Percentiles rank a stretch among this genome's conserved stretches.
These are phyloP conservation scores for Argynnis bischoffii DNA, from an alignment of 2,888 invertebrate genomes.

Conservation along the genomic window DNA sequence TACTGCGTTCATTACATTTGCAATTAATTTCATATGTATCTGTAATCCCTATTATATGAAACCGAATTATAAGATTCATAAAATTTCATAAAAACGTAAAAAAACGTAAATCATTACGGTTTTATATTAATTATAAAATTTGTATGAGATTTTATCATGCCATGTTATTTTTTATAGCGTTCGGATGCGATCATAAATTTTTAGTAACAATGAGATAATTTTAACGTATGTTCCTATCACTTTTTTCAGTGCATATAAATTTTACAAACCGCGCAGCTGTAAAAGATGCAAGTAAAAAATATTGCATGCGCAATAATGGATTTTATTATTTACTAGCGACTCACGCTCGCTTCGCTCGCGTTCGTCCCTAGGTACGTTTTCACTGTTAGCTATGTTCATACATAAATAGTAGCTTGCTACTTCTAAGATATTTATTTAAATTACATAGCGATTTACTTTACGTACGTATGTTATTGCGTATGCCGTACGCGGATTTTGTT, in stretches of 20 bases:
- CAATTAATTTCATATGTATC: too few relatives aligned
- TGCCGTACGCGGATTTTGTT: too few relatives aligned
- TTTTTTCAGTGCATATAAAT: not conserved
- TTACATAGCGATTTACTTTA: too few relatives aligned
- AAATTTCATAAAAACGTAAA: not conserved
- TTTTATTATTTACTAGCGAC: too few relatives aligned
- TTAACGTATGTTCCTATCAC: not conserved
- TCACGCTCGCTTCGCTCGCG: too few relatives aligned
- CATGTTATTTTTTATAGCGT: slow-evolving; percentile 12
- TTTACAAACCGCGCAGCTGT: not conserved
- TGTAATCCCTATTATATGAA: not conserved
- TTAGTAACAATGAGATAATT: slow-evolving; percentile 14
- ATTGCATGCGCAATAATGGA: too few relatives aligned
- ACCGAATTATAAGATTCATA: not conserved
- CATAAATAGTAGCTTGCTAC: too few relatives aligned
- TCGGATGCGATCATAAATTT: slow-evolving; percentile 17
- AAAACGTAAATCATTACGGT: not conserved
- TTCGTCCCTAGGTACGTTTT: too few relatives aligned
- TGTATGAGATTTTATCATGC: not conserved
- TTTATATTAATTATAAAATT: slow-evolving; percentile 7
- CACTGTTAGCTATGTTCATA: too few relatives aligned
- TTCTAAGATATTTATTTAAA: too few relatives aligned
- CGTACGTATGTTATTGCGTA: too few relatives aligned
- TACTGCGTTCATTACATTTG: too few relatives aligned
- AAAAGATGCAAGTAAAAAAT: not conserved